Percentiles rank a stretch among this genome's conserved stretches.
phyloP scores from a whole-genome alignment of 2,888 invertebrate genomes.

The Drosophila multiciliata region DNA sequence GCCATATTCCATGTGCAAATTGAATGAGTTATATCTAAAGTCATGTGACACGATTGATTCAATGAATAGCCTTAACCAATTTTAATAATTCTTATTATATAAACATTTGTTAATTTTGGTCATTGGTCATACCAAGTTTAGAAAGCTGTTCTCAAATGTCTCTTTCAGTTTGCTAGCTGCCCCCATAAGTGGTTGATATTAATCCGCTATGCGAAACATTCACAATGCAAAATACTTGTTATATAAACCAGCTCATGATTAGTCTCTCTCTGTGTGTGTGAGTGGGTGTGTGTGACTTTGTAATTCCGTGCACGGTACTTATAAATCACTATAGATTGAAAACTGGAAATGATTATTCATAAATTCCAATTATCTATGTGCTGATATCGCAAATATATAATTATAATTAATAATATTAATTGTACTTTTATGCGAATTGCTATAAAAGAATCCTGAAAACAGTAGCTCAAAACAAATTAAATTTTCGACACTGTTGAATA shows the following conservation, averaged over 20 bases:
- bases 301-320: constrained; percentile 51
- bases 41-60: constrained; percentile 1
- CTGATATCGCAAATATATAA: constrained; percentile 43
- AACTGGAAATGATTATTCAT: constrained; percentile 67
- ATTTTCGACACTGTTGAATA: constrained; percentile 33
- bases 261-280: constrained; percentile 6
- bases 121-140: neutral
- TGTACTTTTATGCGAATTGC: too few species aligned
- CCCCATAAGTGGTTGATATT: constrained; percentile 30
- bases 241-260: constrained; percentile 49
- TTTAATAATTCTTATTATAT: constrained; percentile 5
- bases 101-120: constrained; percentile 3
- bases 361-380: constrained; percentile 59
- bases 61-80: neutral
- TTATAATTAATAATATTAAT: too few species aligned
- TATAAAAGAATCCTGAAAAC: constrained; percentile 37
- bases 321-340: constrained; percentile 29
- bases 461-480: constrained; percentile 47
- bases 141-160: constrained; percentile 20
- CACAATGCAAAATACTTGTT: constrained; percentile 53
- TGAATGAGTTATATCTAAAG: constrained; percentile 1
- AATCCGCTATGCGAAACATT: constrained; percentile 44
- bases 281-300: constrained; percentile 37
- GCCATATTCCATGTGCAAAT: constrained; percentile 6
- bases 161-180: constrained; percentile 8